Base-by-base conservation (phyloP, 2,797 vertebrate genomes). In the Leptatherina wallacei region DNA sequence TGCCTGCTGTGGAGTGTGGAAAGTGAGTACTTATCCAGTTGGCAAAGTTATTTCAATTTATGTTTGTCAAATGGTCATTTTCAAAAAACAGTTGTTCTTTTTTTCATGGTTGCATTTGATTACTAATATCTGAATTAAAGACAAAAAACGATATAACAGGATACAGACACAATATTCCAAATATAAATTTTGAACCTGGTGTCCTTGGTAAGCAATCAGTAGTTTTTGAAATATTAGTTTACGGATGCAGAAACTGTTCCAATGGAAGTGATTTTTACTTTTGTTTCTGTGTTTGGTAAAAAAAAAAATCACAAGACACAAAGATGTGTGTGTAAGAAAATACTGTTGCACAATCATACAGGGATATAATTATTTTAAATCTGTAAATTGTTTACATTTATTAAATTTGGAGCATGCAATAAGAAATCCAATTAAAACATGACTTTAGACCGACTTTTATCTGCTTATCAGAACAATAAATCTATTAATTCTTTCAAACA, bases 1-100 rank as follows among this genome's bases (percentile, higher is more conserved):
- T 65, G 85, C 77, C 79, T 67, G 60, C 73, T 66, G 71, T 47
- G 62, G 3, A 40, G 66, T 35, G 20, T 44, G 54, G 58, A 40
- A 22, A n/a, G 30, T 33, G 42, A 38, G 22, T 42, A 42, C 11
- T n/a, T 29, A 0, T 14, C 11, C 22, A 32, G 30, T 52, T 16
- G n/a, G 47, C 12, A 16, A 27, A 22, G 38, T 2, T 33, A 4
- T 20, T 56, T 66, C 42, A 36, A 68, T 38, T 35, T 20, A 13
- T 60, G n/a, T n/a, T 55, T 58, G 40, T 61, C 0, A 14, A 30
- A n/a, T 5, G 5, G 16, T 49, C 6, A 12, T 33, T 32, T 32
- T n/a, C 27, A n/a, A 18, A 16, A 29, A 52, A 27, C 12, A 27
- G 11, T 24, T 10, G 24, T 22, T 5, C 20, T 47, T 3, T 9